A percentile compares a stretch with the other conserved stretches of the same genome.
These are phyloP conservation scores for Aphelenchoides fujianensis DNA, from an alignment of 1,140 invertebrate genomes.

Conservation along the genomic window DNA sequence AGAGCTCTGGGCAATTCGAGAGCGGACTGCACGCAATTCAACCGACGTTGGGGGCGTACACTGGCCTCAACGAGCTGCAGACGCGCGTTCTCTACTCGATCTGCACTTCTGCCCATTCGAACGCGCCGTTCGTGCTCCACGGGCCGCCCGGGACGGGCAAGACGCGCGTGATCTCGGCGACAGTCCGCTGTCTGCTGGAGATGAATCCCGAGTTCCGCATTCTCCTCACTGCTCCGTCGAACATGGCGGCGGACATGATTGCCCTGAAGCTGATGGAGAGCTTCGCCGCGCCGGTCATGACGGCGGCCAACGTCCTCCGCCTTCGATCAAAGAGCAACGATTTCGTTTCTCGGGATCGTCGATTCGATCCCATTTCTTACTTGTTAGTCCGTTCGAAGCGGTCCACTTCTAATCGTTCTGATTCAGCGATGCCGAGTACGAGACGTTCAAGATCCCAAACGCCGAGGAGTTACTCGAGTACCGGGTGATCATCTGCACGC, in stretches of 20 bases:
- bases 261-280: not conserved
- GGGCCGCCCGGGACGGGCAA: constrained; percentile 6
- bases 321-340: not conserved
- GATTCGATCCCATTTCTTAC: not conserved
- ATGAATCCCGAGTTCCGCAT: constrained; percentile 5
- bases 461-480: not conserved
- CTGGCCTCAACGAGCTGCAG: not conserved
- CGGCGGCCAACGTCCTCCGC: not conserved
- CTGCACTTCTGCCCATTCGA: not conserved
- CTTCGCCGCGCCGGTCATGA: not conserved
- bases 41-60: not conserved
- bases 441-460: not conserved
- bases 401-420: not conserved
- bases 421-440: not conserved
- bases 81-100: not conserved
- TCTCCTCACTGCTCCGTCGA: not conserved
- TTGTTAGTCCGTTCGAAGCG: not conserved
- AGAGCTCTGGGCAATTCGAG: not conserved
- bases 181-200: not conserved
- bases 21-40: not conserved
- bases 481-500: constrained; percentile 1
- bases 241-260: not conserved
- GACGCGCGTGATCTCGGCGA: not conserved
- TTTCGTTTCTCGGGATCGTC: not conserved
- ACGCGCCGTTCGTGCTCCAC: not conserved